phyloP scores from a whole-genome alignment of 2,113 vertebrate genomes.

The Arothron firmamentum region DNA sequence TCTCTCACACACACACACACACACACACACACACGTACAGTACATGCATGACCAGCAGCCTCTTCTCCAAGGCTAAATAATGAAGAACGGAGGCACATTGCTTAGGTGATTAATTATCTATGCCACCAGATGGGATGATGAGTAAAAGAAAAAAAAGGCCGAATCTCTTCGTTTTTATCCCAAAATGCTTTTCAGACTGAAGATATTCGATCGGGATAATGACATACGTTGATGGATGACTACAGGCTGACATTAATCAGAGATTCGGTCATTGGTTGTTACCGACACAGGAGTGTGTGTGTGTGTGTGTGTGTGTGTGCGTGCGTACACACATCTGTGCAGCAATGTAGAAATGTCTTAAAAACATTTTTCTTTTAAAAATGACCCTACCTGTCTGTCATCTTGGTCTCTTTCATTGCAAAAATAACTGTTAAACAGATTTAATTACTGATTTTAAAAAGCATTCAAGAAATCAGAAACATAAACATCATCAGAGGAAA shows the following conservation, averaged over 20 bases:
- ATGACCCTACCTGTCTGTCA: too few species aligned
- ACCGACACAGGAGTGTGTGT: conserved; percentile 26
- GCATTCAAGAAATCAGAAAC: too few species aligned
- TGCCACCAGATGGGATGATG: conserved; percentile 72
- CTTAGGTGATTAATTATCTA: conserved; percentile 76
- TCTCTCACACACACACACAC: conserved; percentile 8
- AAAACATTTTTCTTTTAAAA: background rate
- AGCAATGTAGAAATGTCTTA: background rate
- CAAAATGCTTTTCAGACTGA: conserved; percentile 64
- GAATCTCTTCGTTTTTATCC: conserved; percentile 44
- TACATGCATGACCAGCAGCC: conserved; percentile 15
- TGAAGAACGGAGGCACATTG: conserved; percentile 66
- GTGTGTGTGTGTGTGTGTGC: too few species aligned
- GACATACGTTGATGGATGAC: conserved; percentile 75
- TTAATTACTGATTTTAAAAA: too few species aligned
- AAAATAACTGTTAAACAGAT: too few species aligned
- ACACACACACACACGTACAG: conserved; percentile 7
- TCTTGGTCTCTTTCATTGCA: too few species aligned
- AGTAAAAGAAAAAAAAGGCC: conserved; percentile 49
- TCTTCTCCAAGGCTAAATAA: conserved; percentile 67
- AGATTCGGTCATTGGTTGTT: conserved; percentile 61
- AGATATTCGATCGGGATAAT: conserved; percentile 68
- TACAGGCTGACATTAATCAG: conserved; percentile 64
- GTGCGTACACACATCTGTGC: background rate
- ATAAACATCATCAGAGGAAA: background rate